Evolutionary conservation across 2,113 vertebrate species (phyloP), one percentile per base, ranked within the genome.

Genomic region (Notarius quadriscutis): DNA sequence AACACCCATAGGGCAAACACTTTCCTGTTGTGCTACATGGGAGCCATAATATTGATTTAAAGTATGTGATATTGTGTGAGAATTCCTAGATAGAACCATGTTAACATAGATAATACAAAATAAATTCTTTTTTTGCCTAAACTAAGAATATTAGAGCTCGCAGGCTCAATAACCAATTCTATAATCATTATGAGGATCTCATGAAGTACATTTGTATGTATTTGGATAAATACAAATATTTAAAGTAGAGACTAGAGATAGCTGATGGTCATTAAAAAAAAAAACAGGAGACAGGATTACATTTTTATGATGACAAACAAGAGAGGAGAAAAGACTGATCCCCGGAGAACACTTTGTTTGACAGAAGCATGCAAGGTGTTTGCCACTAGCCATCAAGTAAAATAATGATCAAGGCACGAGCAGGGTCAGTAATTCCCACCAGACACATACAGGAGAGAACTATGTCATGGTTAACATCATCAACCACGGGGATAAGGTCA

Each of bases 401-500:
- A 81, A 58, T 86, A 51, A 80, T 69, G 85, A 86, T 58, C 34
- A 50, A 34, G 12, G 63, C 65, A 71, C 58, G 4, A 74, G 83
- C 69, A 85, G 84, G 57, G 71, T 48, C 34, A 62, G 55, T 25
- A 62, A 75, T 50, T 85, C 71, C 71, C 84, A 48, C 9, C 18
- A 60, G 20, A 84, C 27, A 60, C 67, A 82, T 60, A 60, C 17
- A 71, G 65, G 27, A 72, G 55, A 74, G 69, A 85, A 75, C 53
- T 75, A 58, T 85, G 84, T 85, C 84, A 85, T 62, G 55, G 22
- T 74, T 62, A 85, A 75, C 71, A 60, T 55, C 22, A 75, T 75
- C 67, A 48, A 62, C 51, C 55, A 58, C 22, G 0, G 27, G 53
- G 53, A 72, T n/a, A 69, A 62, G 85, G 77, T 85, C 77, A 80